A percentile compares a stretch with the other conserved stretches of the same genome.
Conservation (phyloP, 2,113 vertebrate genomes). For the Labrus mixtus region DNA sequence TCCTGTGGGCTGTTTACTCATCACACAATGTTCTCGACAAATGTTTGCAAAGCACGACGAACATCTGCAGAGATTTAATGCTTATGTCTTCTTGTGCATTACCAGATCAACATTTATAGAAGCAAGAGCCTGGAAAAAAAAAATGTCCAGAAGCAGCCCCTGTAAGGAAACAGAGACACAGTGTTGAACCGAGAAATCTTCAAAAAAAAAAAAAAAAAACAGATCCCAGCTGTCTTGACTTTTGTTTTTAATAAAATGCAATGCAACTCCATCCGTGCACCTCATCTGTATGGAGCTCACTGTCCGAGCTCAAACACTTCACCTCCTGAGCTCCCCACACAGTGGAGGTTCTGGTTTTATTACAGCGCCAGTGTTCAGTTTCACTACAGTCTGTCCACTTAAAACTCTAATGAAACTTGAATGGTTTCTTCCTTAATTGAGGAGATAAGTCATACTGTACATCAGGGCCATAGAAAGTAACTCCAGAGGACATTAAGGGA, state of each 20-base stretch:
- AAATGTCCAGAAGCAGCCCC: no score
- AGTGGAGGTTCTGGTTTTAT: not conserved
- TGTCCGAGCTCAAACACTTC: conserved; percentile 11
- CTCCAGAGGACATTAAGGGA: no score
- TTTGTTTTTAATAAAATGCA: not conserved
- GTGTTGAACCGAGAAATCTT: not conserved
- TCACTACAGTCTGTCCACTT: not conserved
- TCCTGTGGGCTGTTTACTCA: conserved; percentile 59
- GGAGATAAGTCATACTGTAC: not conserved
- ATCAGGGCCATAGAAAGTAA: no score
- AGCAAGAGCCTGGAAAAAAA: not conserved
- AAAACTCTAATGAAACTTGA: not conserved
- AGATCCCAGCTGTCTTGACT: not conserved
- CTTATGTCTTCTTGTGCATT: not conserved
- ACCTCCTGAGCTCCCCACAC: not conserved
- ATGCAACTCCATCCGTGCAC: not conserved
- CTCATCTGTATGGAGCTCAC: not conserved
- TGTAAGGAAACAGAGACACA: no score
- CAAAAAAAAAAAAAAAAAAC: not conserved
- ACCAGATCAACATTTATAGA: not conserved
- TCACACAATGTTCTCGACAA: conserved; percentile 48
- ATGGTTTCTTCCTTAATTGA: not conserved
- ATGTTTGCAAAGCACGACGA: conserved; percentile 35
- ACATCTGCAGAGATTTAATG: conserved; percentile 39
- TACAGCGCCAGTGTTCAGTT: not conserved